Base-by-base conservation (phyloP, 2,797 vertebrate genomes). In the Triplophysa bombifrons region DNA sequence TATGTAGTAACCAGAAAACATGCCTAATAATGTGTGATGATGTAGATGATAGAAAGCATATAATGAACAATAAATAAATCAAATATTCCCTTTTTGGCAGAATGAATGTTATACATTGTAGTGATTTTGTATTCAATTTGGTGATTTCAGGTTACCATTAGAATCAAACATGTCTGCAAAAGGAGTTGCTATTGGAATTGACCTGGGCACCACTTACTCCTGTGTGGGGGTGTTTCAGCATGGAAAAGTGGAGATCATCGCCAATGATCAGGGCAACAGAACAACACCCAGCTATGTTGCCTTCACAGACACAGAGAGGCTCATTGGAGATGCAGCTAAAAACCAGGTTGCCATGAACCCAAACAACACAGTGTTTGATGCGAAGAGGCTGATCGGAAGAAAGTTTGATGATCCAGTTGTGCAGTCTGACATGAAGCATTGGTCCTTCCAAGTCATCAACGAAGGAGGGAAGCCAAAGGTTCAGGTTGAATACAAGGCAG, bases 211-310 rank as follows among this genome's bases (percentile, higher is more conserved):
- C 17, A 95, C 93, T 7, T 95, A 94, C 68, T 95, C 93, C 10
- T 95, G 94, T 1, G 93, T 95, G 60, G 93, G 95, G 4, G 95
- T 95, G 10, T 95, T 95, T 83, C 95, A 95, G 90, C 95, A 95
- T 0, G 93, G 94, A 38, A 92, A 94, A 6, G 93, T 95, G 86
- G 95, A 96, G 82, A 95, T 96, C 66, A 95, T 95, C 6, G 93
- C 95, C 77, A 96, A 95, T 19, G 94, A 96, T 82, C 95, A 96
- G 87, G 94, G 95, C 30, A 96, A 95, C 88, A 87, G 94, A 70
- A 96, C 94, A 86, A 95, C 94, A 0, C 94, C 93, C 3, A 95
- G 94, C 7, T 95, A 95, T 6, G 94, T 95, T 86, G 94, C 94
- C 1, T 96, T 96, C 84, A 95, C 91, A 0, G 94, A 96, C 83